Percentiles rank a stretch among this genome's conserved stretches.
Conservation (phyloP, 2,797 vertebrate species). For the Epinephelus malabaricus region DNA sequence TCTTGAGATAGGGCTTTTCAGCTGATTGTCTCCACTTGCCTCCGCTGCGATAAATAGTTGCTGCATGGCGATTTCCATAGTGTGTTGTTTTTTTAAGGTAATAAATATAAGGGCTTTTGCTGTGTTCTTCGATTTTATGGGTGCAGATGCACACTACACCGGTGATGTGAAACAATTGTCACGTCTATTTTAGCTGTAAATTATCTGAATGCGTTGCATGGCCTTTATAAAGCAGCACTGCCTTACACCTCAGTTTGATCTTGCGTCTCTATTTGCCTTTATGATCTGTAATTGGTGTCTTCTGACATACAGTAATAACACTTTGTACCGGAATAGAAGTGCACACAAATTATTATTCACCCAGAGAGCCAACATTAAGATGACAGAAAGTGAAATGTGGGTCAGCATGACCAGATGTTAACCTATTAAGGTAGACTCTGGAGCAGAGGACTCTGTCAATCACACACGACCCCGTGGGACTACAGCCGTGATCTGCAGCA, state of each 20-base stretch:
- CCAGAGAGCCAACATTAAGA: constrained; percentile 48
- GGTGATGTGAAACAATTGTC: constrained; percentile 41
- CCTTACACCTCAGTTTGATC: constrained; percentile 43
- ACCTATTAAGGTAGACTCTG: constrained; percentile 47
- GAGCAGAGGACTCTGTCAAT: constrained; percentile 70
- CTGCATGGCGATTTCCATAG: constrained; percentile 45
- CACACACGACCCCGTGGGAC: constrained; percentile 60
- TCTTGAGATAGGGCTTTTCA: constrained; percentile 56
- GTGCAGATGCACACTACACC: constrained; percentile 20
- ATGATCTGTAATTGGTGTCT: constrained; percentile 28
- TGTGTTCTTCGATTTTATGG: constrained; percentile 44
- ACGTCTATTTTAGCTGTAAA: constrained; percentile 27
- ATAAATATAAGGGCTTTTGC: constrained; percentile 41
- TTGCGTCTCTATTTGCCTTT: constrained; percentile 32
- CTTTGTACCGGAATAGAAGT: constrained; percentile 9
- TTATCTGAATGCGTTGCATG: constrained; percentile 50
- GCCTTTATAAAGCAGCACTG: constrained; percentile 15
- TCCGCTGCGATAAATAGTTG: constrained; percentile 35
- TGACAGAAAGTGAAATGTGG: constrained; percentile 60
- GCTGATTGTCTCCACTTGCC: constrained; percentile 52
- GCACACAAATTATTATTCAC: constrained; percentile 43
- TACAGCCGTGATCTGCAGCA: constrained; percentile 49
- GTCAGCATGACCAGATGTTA: constrained; percentile 70
- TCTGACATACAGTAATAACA: constrained; percentile 1
- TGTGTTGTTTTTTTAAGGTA: constrained; percentile 22